These are phyloP conservation scores for Drosophila stalkeri DNA, from an alignment of 2,888 invertebrate species.

Conservation along the genomic window DNA sequence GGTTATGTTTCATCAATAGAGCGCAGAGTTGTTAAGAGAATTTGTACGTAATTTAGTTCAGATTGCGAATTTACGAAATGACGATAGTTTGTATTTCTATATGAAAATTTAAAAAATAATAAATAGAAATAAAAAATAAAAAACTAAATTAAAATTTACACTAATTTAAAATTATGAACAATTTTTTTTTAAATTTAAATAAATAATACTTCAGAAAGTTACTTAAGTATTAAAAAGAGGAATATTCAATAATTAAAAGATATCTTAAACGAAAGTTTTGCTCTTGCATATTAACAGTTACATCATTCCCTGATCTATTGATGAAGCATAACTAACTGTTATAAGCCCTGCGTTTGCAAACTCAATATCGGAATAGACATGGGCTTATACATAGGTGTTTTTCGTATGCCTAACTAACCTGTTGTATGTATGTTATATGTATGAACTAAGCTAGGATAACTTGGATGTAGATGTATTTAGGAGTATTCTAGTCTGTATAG, in stretches of 20 bases:
- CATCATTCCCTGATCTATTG: constrained; percentile 12
- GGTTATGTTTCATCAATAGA: constrained; percentile 28
- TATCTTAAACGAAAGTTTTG: background rate
- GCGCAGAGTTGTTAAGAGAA: background rate
- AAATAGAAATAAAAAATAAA: background rate
- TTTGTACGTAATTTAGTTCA: background rate
- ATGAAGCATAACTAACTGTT: background rate
- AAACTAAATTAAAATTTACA: background rate
- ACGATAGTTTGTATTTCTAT: too few species aligned
- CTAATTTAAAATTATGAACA: background rate
- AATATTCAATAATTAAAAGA: background rate
- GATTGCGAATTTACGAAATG: background rate
- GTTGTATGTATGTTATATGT: constrained; percentile 59
- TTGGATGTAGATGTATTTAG: constrained; percentile 39
- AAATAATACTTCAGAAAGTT: too few species aligned
- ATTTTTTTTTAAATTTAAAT: background rate
- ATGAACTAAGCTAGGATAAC: constrained; percentile 28
- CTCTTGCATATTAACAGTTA: background rate
- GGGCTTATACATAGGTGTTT: constrained; percentile 21
- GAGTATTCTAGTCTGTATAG: constrained; percentile 40
- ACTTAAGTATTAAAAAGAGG: too few species aligned
- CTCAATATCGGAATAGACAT: background rate
- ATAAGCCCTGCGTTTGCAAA: background rate
- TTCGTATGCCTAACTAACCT: constrained; percentile 55
- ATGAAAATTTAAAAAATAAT: background rate